Evolutionary conservation across 1,140 invertebrate genomes (phyloP).

Genomic region (Heliconius himera): DNA sequence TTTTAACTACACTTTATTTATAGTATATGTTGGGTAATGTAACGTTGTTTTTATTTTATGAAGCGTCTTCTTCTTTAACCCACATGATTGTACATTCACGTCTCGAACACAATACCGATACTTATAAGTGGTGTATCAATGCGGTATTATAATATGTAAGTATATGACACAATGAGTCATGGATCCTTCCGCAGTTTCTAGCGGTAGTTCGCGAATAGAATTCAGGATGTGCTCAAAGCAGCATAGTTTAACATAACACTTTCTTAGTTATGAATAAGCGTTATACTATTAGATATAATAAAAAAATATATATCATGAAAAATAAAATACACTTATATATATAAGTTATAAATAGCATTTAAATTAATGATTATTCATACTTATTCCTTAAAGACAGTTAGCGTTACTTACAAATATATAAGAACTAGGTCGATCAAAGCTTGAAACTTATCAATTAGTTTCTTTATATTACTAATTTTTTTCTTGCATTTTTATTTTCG

Average conservation of each 20-base stretch:
- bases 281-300: background rate
- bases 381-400: too few species aligned
- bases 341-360: too few species aligned
- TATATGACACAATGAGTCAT: slow-evolving; percentile 32
- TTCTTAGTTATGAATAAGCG: background rate
- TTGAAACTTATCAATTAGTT: too few species aligned
- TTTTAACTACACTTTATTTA: background rate
- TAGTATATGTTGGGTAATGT: background rate
- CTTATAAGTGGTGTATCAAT: background rate
- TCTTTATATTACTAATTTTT: too few species aligned
- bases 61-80: background rate
- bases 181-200: slow-evolving; percentile 32
- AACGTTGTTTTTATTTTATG: background rate
- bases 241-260: background rate
- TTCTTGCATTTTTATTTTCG: too few species aligned
- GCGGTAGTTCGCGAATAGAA: slow-evolving; percentile 28
- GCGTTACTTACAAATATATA: too few species aligned
- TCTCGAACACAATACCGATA: slow-evolving; percentile 8
- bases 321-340: background rate
- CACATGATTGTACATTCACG: background rate
- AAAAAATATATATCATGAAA: background rate
- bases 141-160: slow-evolving; percentile 18
- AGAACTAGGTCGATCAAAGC: too few species aligned
- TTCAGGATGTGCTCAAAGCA: slow-evolving; percentile 20
- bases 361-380: too few species aligned